Conservation (phyloP, 2,113 vertebrate genomes). For the Dipodomys spectabilis region DNA sequence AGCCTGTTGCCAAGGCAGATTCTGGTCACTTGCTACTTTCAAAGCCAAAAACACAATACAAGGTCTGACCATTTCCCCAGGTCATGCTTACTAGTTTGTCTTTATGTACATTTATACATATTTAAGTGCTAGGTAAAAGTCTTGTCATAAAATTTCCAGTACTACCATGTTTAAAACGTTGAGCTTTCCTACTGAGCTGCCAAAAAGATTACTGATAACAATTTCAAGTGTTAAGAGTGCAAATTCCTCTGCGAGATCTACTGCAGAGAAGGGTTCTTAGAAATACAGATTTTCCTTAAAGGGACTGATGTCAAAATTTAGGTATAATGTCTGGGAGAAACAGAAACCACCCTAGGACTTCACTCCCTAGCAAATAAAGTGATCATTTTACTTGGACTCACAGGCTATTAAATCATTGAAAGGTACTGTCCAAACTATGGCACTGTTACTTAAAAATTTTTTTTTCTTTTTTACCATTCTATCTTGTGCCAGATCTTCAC, state of each 20-base stretch:
- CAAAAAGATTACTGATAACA: slow-evolving; percentile 85
- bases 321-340: slow-evolving; percentile 85
- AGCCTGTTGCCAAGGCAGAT: slow-evolving; percentile 89
- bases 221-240: slow-evolving; percentile 90
- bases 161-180: slow-evolving; percentile 85
- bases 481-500: slow-evolving; percentile 92
- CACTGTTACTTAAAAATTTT: slow-evolving; percentile 87
- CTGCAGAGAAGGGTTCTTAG: slow-evolving; percentile 85
- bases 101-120: slow-evolving; percentile 91
- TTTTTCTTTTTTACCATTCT: slow-evolving; percentile 85
- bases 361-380: slow-evolving; percentile 87
- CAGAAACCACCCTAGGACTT: slow-evolving; percentile 86
- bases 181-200: slow-evolving; percentile 89
- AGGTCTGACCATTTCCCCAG: slow-evolving; percentile 87
- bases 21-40: slow-evolving; percentile 87
- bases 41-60: slow-evolving; percentile 86
- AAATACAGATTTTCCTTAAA: slow-evolving; percentile 86
- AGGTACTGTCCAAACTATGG: slow-evolving; percentile 92
- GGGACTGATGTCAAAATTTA: slow-evolving; percentile 82
- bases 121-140: slow-evolving; percentile 91
- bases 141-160: slow-evolving; percentile 89
- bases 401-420: slow-evolving; percentile 91
- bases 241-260: slow-evolving; percentile 86
- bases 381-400: slow-evolving; percentile 86
- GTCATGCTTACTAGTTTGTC: slow-evolving; percentile 86